Percentiles rank a stretch among this genome's conserved stretches.
Evolutionary conservation across 2,888 invertebrate species (phyloP).

Genomic region (Amaurobius ferox): DNA sequence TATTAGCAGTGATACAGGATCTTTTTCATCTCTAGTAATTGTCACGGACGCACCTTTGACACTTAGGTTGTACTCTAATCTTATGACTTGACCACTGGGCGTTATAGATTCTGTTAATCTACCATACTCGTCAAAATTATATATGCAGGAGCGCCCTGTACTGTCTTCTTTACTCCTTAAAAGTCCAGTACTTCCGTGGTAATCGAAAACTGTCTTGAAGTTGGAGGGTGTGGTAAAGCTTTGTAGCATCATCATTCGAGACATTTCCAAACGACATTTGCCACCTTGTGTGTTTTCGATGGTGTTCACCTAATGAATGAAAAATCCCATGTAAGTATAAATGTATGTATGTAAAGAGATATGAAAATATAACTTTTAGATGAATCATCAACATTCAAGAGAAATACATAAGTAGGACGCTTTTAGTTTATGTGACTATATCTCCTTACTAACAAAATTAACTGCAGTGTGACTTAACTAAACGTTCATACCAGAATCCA

Average conservation of each 20-base stretch:
- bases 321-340: neutral
- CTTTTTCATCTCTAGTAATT: conserved; percentile 76
- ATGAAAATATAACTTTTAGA: neutral
- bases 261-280: conserved; percentile 76
- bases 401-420: too few species aligned
- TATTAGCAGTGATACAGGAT: conserved; percentile 89
- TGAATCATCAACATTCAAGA: too few species aligned
- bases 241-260: conserved; percentile 77
- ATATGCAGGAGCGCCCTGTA: conserved; percentile 83
- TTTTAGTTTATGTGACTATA: too few species aligned
- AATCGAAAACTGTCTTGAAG: conserved; percentile 77
- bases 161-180: conserved; percentile 77
- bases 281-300: conserved; percentile 81
- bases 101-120: conserved; percentile 89
- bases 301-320: conserved; percentile 83
- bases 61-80: conserved; percentile 59
- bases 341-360: neutral
- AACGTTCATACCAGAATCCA: too few species aligned
- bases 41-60: conserved; percentile 62
- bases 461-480: too few species aligned
- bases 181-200: conserved; percentile 77
- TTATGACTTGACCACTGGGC: conserved; percentile 88
- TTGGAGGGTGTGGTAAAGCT: conserved; percentile 77
- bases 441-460: too few species aligned
- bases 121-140: conserved; percentile 93